Conservation (phyloP, 1,140 invertebrate genomes). For the Glossosoma conforme region DNA sequence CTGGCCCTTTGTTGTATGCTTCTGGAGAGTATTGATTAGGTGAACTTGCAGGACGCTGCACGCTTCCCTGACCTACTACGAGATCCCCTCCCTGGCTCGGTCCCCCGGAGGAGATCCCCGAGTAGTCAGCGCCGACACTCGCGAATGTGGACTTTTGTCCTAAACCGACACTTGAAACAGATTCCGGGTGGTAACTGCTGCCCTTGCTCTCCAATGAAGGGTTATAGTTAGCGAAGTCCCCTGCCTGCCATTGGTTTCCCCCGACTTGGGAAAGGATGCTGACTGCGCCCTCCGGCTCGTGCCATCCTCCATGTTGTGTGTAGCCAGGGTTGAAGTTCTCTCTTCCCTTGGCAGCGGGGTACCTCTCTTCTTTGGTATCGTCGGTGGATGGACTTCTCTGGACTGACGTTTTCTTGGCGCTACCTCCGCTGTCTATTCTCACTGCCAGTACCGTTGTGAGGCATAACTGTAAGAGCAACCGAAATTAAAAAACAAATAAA, state of each 20-base stretch:
- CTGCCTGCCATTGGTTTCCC: slow-evolving; percentile 14
- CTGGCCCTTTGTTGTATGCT: not conserved
- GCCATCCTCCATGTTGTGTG: slow-evolving; percentile 18
- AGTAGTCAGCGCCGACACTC: not conserved
- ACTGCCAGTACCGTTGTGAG: not conserved
- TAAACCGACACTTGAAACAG: no score
- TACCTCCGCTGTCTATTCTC: not conserved
- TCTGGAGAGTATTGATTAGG: not conserved
- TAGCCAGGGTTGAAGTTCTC: slow-evolving; percentile 15
- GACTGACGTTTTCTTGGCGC: not conserved
- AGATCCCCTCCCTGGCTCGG: slow-evolving; percentile 12
- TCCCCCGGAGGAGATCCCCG: not conserved
- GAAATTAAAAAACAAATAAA: not conserved
- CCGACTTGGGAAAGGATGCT: not conserved
- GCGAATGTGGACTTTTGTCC: slow-evolving; percentile 1
- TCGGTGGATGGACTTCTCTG: not conserved
- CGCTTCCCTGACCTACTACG: slow-evolving; percentile 19
- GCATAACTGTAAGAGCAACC: not conserved
- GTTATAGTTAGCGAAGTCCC: not conserved
- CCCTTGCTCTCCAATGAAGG: not conserved
- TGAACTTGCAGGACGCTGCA: slow-evolving; percentile 14
- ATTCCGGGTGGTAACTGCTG: slow-evolving; percentile 5
- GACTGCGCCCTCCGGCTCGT: slow-evolving; percentile 8
- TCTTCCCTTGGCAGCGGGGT: not conserved
- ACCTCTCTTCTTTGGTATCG: not conserved